Percentiles rank a stretch among this genome's conserved stretches.
These are phyloP conservation scores for Drosophila vallismaia DNA, from an alignment of 2,888 invertebrate genomes.

Conservation along the genomic window DNA sequence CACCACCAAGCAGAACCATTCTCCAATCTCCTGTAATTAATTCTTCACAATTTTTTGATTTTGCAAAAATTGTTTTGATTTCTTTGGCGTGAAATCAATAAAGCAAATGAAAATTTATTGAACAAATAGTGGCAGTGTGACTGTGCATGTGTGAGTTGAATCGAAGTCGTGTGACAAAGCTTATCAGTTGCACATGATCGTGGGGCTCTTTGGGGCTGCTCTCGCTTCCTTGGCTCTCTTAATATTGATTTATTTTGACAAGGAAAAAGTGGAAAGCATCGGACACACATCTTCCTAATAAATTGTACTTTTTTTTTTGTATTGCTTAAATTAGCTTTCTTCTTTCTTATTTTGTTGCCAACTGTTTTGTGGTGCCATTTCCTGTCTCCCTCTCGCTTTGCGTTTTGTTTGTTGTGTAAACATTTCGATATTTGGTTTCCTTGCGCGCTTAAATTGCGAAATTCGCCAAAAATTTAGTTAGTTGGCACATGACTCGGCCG, in stretches of 20 bases:
- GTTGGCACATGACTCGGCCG: slow-evolving; percentile 53
- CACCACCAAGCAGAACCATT: slow-evolving; percentile 6
- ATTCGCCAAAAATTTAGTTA: slow-evolving; percentile 31
- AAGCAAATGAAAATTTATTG: slow-evolving; percentile 68
- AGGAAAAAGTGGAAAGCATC: not conserved
- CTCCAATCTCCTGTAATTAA: slow-evolving; percentile 58
- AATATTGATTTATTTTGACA: slow-evolving; percentile 49
- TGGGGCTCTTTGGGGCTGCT: slow-evolving; percentile 42
- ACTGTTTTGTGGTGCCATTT: slow-evolving; percentile 37
- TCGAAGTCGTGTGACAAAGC: slow-evolving; percentile 51
- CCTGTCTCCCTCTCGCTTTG: slow-evolving; percentile 7
- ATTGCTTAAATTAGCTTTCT: slow-evolving; percentile 60
- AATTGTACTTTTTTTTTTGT: slow-evolving; percentile 27
- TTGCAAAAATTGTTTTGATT: slow-evolving; percentile 72
- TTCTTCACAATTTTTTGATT: slow-evolving; percentile 37
- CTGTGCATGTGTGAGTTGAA: slow-evolving; percentile 20
- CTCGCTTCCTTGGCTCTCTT: slow-evolving; percentile 1
- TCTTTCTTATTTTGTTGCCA: slow-evolving; percentile 38
- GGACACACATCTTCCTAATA: slow-evolving; percentile 45
- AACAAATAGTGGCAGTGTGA: slow-evolving; percentile 48
- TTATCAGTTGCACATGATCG: slow-evolving; percentile 77
- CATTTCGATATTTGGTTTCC: slow-evolving; percentile 48
- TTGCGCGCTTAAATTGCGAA: slow-evolving; percentile 39
- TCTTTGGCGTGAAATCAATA: slow-evolving; percentile 67
- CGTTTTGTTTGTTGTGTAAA: slow-evolving; percentile 69